phyloP scores from a whole-genome alignment of 1,140 invertebrate genomes.

The Vollenhovia emeryi region DNA sequence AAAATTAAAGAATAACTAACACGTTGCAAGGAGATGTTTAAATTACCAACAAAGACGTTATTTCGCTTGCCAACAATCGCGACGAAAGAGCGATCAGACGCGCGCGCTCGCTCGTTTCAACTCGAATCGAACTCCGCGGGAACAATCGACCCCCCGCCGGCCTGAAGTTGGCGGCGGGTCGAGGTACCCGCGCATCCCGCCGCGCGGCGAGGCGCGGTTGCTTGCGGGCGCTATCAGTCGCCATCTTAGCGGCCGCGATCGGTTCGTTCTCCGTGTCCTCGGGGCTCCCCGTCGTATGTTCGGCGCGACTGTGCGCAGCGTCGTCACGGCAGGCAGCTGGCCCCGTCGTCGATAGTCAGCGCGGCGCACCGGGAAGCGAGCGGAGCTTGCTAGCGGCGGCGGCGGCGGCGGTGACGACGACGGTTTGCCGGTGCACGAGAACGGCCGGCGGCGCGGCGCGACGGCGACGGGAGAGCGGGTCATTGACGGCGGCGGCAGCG shows the following conservation, averaged over 20 bases:
- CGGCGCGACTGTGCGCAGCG: constrained; percentile 67
- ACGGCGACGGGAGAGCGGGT: constrained; percentile 24
- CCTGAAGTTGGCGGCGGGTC: neutral
- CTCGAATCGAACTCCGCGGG: neutral
- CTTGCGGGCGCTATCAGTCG: constrained; percentile 57
- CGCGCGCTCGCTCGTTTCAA: neutral
- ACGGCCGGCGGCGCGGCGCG: constrained; percentile 43
- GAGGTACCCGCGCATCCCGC: constrained; percentile 5
- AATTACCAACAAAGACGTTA: neutral
- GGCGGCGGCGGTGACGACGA: constrained; percentile 11
- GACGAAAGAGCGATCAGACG: neutral
- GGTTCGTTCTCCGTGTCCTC: constrained; percentile 42
- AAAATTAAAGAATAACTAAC: neutral
- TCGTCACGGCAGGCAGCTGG: constrained; percentile 39
- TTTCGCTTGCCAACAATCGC: neutral
- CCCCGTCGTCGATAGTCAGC: constrained; percentile 28
- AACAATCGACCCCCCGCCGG: neutral
- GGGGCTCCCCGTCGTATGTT: constrained; percentile 53
- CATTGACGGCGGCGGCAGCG: neutral
- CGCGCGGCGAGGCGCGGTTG: neutral
- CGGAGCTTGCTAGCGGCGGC: constrained; percentile 36
- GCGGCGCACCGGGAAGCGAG: constrained; percentile 17
- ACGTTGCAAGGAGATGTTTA: neutral
- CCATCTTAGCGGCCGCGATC: constrained; percentile 70
- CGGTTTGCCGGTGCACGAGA: constrained; percentile 41